Conservation (phyloP, 2,888 invertebrate species). For the Athalia circularis region DNA sequence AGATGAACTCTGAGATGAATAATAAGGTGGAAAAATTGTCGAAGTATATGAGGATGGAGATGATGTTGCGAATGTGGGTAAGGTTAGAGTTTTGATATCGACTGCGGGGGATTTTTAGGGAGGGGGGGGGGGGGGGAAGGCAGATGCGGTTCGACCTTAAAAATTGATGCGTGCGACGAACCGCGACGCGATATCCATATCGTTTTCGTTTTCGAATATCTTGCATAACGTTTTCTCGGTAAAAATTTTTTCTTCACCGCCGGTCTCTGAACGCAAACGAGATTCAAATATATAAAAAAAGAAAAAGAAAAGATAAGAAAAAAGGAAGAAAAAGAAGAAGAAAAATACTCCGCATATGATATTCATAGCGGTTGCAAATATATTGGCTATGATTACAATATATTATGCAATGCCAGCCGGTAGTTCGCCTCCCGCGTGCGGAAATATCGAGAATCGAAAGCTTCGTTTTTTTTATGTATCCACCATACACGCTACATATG, state of each 20-base stretch:
- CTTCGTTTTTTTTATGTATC: too few species aligned
- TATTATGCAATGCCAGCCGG: constrained; percentile 49
- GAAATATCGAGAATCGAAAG: too few species aligned
- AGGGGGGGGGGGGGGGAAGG: not conserved
- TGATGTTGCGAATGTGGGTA: not conserved
- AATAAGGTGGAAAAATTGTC: not conserved
- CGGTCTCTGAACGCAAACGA: constrained; percentile 66
- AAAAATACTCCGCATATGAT: constrained; percentile 65
- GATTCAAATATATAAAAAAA: constrained; percentile 63
- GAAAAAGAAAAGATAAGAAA: too few species aligned
- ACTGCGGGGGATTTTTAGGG: not conserved
- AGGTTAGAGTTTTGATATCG: constrained; percentile 20
- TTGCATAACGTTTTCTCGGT: too few species aligned
- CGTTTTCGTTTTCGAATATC: not conserved
- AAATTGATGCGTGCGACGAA: constrained; percentile 42
- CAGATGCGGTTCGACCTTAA: constrained; percentile 1
- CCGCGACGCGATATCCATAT: constrained; percentile 12
- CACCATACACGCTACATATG: too few species aligned
- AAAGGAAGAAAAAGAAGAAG: too few species aligned
- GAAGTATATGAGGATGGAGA: not conserved
- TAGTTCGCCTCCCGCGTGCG: not conserved
- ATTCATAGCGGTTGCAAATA: constrained; percentile 69
- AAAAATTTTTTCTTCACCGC: not conserved
- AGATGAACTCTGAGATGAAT: too few species aligned
- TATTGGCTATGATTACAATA: constrained; percentile 57